Evolutionary conservation across 2,797 vertebrate genomes (phyloP).

Genomic region (Petrocephalus sullivani): DNA sequence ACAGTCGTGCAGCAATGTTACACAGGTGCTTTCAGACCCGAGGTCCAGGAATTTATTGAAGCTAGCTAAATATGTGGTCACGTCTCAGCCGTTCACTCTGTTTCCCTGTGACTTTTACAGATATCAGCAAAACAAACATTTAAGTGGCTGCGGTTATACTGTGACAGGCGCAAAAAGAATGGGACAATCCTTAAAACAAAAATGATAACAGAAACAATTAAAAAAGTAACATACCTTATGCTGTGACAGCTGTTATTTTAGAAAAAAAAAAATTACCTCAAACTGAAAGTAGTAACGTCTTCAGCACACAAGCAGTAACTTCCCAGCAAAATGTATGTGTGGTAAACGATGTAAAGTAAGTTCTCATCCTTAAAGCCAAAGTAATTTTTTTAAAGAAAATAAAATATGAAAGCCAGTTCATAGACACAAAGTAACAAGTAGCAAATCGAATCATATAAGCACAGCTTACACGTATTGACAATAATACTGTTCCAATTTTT

Average conservation of each 20-base stretch:
- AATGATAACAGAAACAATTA: conserved; percentile 22
- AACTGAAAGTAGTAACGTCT: neutral
- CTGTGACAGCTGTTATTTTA: conserved; percentile 46
- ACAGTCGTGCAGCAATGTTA: conserved; percentile 52
- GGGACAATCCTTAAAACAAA: conserved; percentile 43
- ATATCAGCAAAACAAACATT: conserved; percentile 47
- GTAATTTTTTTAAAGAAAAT: conserved; percentile 40
- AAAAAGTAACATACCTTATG: conserved; percentile 45
- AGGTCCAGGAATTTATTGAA: neutral
- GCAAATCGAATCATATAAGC: conserved; percentile 74
- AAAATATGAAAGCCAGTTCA: conserved; percentile 69
- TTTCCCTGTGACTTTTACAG: conserved; percentile 16
- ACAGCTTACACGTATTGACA: conserved; percentile 74
- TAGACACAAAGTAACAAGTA: conserved; percentile 59
- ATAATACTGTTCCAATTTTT: conserved; percentile 68
- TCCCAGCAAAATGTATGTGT: conserved; percentile 9
- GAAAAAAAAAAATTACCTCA: neutral
- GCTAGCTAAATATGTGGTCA: conserved; percentile 5
- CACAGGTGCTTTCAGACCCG: conserved; percentile 35
- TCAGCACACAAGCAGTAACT: neutral
- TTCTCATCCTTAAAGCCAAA: conserved; percentile 35
- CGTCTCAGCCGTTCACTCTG: neutral
- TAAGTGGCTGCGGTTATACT: conserved; percentile 53
- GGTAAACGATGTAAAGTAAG: conserved; percentile 24
- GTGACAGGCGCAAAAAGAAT: conserved; percentile 44